phyloP scores from a whole-genome alignment of 2,113 vertebrate genomes.

The Sapajus apella region DNA sequence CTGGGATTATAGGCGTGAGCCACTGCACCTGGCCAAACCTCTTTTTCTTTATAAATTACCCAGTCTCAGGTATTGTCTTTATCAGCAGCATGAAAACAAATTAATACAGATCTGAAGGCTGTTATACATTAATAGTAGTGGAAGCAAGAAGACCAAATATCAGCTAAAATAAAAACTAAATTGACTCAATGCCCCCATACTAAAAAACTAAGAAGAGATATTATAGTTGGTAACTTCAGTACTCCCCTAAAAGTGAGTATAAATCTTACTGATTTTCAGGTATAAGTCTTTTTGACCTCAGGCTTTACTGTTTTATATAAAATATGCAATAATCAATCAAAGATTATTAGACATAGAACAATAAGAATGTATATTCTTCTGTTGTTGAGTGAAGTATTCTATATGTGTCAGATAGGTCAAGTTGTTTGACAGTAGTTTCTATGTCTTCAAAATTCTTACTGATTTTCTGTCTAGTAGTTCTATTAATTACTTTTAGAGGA shows the following conservation, averaged over 20 bases:
- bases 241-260: too few species aligned
- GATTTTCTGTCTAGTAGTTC: neutral
- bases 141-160: neutral
- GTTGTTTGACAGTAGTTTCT: neutral
- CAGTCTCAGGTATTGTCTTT: too few species aligned
- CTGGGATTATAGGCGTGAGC: too few species aligned
- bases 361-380: neutral
- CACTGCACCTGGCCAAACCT: too few species aligned
- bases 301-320: neutral
- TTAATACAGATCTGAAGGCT: neutral
- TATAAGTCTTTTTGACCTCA: neutral
- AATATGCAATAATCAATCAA: neutral
- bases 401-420: neutral
- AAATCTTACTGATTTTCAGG: neutral
- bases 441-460: neutral
- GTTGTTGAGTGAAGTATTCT: neutral
- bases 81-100: too few species aligned
- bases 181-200: neutral
- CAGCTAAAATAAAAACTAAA: neutral
- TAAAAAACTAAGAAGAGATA: neutral
- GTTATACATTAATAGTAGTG: neutral
- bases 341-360: neutral
- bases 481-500: neutral
- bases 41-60: too few species aligned
- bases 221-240: too few species aligned